phyloP scores from a whole-genome alignment of 2,113 vertebrate genomes.

The Marmota flaviventris region DNA sequence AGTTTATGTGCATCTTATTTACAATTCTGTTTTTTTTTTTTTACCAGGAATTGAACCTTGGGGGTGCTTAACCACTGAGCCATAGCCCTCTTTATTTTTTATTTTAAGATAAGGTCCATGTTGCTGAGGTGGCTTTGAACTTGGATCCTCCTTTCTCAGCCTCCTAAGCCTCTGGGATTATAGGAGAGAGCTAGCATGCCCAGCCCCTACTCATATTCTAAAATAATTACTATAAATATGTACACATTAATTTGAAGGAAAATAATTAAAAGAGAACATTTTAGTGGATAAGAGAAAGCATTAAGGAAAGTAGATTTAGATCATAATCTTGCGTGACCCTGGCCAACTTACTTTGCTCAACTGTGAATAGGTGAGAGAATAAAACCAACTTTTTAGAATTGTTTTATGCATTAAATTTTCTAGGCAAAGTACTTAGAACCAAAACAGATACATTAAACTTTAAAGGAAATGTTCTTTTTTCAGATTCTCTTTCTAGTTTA shows the following conservation, averaged over 20 bases:
- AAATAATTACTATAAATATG: background rate
- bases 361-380: background rate
- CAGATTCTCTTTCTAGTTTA: background rate
- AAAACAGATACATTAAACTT: background rate
- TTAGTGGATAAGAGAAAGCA: background rate
- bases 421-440: background rate
- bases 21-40: too few species aligned
- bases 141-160: too few species aligned
- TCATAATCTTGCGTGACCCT: background rate
- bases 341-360: background rate
- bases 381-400: background rate
- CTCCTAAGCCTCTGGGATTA: too few species aligned
- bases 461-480: constrained; percentile 43
- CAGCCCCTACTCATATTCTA: background rate
- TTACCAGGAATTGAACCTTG: too few species aligned
- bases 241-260: constrained; percentile 8
- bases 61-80: too few species aligned
- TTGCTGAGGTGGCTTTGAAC: too few species aligned
- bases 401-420: background rate
- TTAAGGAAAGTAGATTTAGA: background rate
- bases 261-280: background rate
- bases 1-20: background rate
- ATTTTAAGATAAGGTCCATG: too few species aligned
- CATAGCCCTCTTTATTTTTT: too few species aligned
- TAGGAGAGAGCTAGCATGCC: too few species aligned